Percentiles rank a stretch among this genome's conserved stretches.
These are phyloP conservation scores for Holotrichia oblita DNA, from an alignment of 1,140 invertebrate genomes.

Conservation along the genomic window DNA sequence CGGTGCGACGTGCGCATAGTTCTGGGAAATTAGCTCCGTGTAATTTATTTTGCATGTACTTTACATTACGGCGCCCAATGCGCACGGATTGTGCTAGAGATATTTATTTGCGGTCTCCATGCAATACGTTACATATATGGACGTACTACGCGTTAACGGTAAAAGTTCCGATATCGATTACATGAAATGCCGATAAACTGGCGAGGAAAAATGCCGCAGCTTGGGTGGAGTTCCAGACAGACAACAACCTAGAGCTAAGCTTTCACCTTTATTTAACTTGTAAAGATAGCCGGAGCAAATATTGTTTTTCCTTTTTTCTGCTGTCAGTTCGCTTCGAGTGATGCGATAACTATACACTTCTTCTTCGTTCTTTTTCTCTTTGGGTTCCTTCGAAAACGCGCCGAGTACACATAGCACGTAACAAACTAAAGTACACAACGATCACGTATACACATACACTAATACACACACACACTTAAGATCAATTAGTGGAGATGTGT, in stretches of 20 bases:
- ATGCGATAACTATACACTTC: slow-evolving; percentile 6
- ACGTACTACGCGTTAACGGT: slow-evolving; percentile 16
- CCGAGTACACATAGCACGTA: not conserved
- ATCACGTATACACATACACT: not conserved
- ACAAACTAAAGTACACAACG: too few relatives aligned
- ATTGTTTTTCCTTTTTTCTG: not conserved
- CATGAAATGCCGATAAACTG: slow-evolving; percentile 20
- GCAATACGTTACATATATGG: slow-evolving; percentile 14
- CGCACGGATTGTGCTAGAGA: not conserved
- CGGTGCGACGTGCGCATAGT: not conserved
- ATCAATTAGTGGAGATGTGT: slow-evolving; percentile 29
- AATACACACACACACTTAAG: not conserved
- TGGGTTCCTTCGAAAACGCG: not conserved
- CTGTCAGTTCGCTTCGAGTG: slow-evolving; percentile 3
- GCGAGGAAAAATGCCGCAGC: slow-evolving; percentile 5
- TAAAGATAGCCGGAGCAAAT: slow-evolving; percentile 27
- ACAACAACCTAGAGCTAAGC: slow-evolving; percentile 14
- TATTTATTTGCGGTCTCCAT: slow-evolving; percentile 17
- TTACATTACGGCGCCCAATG: not conserved
- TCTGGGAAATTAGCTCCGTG: not conserved
- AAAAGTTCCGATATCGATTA: slow-evolving; percentile 36
- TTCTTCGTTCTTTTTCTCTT: not conserved
- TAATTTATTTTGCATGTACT: not conserved
- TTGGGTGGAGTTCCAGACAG: not conserved
- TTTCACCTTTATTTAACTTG: slow-evolving; percentile 35